Base-by-base conservation (phyloP, 2,888 invertebrate species). In the Athripsodes cinereus region DNA sequence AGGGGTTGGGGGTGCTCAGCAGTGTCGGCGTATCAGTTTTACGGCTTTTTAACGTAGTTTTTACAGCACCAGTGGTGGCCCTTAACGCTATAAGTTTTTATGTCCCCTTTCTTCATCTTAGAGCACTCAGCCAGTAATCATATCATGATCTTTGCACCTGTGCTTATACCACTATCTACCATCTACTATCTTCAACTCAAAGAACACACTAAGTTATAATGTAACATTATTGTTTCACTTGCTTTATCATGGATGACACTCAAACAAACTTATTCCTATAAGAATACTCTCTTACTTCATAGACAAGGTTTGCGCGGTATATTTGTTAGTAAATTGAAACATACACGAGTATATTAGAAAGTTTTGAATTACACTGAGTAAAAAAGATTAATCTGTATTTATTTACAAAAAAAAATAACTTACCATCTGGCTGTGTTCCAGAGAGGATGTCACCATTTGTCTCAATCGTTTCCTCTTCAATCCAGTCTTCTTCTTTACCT, bases 21-120 rank as follows among this genome's bases (percentile, higher is more conserved):
- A 40, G 40, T 40, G 40, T 13, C 40, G 40, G 40, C 40, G 40
- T 40, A 40, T 40, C 56, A 18, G 55, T 22, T 78, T 78, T 76
- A 79, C 72, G 76, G 74, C 74, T 74, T 71, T 78, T 79, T 79
- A 76, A 79, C 74, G 75, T 69, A 73, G 73, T 74, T 78, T 79
- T 79, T 78, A 79, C 74, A 74, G 73, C 78, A 76, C 74, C 68
- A 74, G 49, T 48, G 60, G 51, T 52, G 60, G 50, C 62, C 62
- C 60, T 60, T 57, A 52, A 53, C 54, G 62, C 55, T 56, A 26
- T 57, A 62, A 62, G 59, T 62, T 62, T 62, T 62, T 62, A 60
- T 60, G 57, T 40, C 46, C 62, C 58, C 53, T 57, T 59, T 60
- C 60, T 60, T 57, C 59, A 58, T 58, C 58, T 56, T 58, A 51